Percentiles rank a stretch among this genome's conserved stretches.
Conservation (phyloP, 2,888 invertebrate genomes). For the Aethes cnicana region DNA sequence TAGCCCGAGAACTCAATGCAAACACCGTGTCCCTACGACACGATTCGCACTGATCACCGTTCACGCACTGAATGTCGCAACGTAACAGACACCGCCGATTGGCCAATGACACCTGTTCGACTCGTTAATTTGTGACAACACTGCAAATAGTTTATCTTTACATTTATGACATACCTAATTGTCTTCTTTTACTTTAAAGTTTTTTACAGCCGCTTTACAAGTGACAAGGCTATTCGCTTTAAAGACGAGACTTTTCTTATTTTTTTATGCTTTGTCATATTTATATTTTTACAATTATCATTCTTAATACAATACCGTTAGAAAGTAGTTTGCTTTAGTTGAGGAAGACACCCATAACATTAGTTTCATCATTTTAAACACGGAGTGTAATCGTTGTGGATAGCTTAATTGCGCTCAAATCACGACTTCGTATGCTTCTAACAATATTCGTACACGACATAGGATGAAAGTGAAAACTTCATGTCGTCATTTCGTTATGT, state of each 20-base stretch:
- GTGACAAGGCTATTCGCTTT: too few species aligned
- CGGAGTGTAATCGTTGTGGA: constrained; percentile 49
- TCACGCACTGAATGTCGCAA: constrained; percentile 47
- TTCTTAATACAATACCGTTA: constrained; percentile 6
- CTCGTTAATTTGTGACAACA: constrained; percentile 31
- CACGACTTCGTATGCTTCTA: constrained; percentile 44
- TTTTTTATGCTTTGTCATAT: too few species aligned
- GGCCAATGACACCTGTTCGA: constrained; percentile 33
- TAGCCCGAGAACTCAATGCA: constrained; percentile 8
- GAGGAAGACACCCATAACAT: constrained; percentile 15
- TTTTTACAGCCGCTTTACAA: too few species aligned
- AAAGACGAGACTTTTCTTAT: constrained; percentile 1
- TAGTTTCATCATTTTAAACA: constrained; percentile 38
- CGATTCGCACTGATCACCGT: constrained; percentile 41
- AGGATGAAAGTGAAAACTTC: constrained; percentile 52
- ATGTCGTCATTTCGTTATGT: constrained; percentile 23
- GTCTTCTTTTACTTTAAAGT: too few species aligned
- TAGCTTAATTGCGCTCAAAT: constrained; percentile 52
- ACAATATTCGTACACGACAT: constrained; percentile 44
- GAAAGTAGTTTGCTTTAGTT: constrained; percentile 8
- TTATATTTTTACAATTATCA: not conserved
- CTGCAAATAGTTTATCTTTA: constrained; percentile 12
- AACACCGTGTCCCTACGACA: constrained; percentile 49
- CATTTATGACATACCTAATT: constrained; percentile 11
- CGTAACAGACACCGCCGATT: constrained; percentile 36